Evolutionary conservation across 2,113 vertebrate species (phyloP).

Genomic region (Ivindomyrus marchei): DNA sequence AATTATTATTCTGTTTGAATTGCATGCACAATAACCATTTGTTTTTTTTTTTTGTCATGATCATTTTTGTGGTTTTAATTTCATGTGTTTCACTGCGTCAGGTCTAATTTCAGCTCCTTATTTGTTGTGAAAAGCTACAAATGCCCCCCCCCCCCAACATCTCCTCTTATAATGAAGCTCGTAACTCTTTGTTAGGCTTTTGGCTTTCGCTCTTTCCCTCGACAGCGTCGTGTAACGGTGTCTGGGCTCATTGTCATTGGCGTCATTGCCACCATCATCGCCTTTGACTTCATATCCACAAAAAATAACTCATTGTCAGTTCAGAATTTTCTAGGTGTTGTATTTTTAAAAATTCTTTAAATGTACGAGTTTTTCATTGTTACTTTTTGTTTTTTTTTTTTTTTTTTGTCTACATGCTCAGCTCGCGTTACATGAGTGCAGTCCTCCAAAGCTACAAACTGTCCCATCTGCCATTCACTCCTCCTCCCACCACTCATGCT

Average conservation of each 20-base stretch:
- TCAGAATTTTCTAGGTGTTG: not conserved
- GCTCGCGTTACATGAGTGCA: not conserved
- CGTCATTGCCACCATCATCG: not conserved
- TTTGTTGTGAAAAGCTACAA: not conserved
- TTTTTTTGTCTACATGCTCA: not conserved
- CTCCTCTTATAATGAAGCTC: not conserved
- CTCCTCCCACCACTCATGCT: not conserved
- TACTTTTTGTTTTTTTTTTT: not conserved
- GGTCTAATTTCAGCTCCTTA: conserved; percentile 28
- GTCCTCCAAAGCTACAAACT: not conserved
- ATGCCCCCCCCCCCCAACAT: not conserved
- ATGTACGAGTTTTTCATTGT: not conserved
- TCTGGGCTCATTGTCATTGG: not conserved
- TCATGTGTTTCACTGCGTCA: conserved; percentile 36
- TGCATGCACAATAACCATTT: conserved; percentile 55
- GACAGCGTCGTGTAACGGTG: too few species aligned
- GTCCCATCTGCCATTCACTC: not conserved
- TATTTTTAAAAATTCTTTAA: not conserved
- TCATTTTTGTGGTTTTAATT: conserved; percentile 50
- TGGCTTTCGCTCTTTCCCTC: not conserved
- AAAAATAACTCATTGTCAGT: not conserved
- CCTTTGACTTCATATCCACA: not conserved
- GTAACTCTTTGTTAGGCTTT: not conserved
- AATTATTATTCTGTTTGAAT: conserved; percentile 48
- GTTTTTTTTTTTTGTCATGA: conserved; percentile 51